A percentile compares a stretch with the other conserved stretches of the same genome.
phyloP scores from a whole-genome alignment of 2,797 vertebrate species.

The Molossus molossus region DNA sequence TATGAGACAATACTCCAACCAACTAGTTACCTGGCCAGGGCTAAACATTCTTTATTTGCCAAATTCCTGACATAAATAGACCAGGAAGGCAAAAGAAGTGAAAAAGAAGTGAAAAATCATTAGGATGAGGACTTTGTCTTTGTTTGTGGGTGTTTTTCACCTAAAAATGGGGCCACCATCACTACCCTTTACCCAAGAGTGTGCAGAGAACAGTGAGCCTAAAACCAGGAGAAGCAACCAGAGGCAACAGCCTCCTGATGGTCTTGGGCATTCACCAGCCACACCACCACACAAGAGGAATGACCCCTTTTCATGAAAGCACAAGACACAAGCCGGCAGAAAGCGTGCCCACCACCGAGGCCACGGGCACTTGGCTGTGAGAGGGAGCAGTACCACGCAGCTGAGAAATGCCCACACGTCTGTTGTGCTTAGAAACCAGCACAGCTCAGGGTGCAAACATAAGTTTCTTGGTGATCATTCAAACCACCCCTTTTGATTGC shows the following conservation, averaged over 20 bases:
- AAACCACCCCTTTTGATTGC: slow-evolving; percentile 86
- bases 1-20: not conserved
- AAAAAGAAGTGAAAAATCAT: not conserved
- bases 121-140: not conserved
- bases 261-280: not conserved
- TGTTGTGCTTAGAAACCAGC: slow-evolving; percentile 87
- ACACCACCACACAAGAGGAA: not conserved
- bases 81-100: not conserved
- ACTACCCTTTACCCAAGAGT: not conserved
- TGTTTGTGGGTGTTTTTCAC: not conserved
- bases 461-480: slow-evolving; percentile 88
- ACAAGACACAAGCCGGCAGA: not conserved
- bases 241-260: not conserved
- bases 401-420: slow-evolving; percentile 41
- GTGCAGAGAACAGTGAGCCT: rapidly evolving
- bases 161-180: not conserved
- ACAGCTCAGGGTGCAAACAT: slow-evolving; percentile 85
- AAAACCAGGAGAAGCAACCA: not conserved
- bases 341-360: too few species aligned
- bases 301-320: not conserved
- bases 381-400: not conserved
- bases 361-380: not conserved
- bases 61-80: not conserved
- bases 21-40: not conserved
- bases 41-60: not conserved